Conservation (phyloP, 2,113 vertebrate genomes). For the Melanostigma gelatinosum region DNA sequence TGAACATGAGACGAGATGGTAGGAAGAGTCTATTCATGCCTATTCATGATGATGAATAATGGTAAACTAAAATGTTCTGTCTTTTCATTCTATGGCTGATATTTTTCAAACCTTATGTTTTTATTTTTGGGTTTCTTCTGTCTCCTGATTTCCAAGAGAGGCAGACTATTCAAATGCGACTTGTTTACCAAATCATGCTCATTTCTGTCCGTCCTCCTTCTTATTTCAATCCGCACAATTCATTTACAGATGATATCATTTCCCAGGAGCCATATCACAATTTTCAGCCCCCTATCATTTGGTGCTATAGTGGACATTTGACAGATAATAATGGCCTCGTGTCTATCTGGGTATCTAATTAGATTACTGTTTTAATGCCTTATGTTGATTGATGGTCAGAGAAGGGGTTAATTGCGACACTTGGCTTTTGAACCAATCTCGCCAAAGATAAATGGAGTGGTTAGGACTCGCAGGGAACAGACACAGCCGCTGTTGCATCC, state of each 20-base stretch:
- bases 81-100: neutral
- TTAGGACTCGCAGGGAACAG: conserved; percentile 30
- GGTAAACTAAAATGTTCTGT: neutral
- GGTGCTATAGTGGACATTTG: conserved; percentile 27
- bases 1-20: neutral
- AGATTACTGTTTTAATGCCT: conserved; percentile 62
- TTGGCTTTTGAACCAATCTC: conserved; percentile 70
- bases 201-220: neutral
- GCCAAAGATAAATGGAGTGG: conserved; percentile 51
- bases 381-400: conserved; percentile 67
- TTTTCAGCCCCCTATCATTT: conserved; percentile 30
- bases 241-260: conserved; percentile 26
- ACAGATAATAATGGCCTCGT: conserved; percentile 50
- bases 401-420: conserved; percentile 74
- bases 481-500: conserved; percentile 32
- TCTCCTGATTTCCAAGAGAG: neutral
- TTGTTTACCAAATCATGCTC: neutral
- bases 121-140: neutral
- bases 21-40: neutral
- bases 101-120: neutral
- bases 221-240: neutral
- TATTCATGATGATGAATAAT: neutral
- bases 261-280: neutral
- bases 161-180: neutral
- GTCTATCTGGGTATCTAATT: conserved; percentile 60